Evolutionary conservation across 1,140 invertebrate species (phyloP).

Genomic region (Pantala flavescens): DNA sequence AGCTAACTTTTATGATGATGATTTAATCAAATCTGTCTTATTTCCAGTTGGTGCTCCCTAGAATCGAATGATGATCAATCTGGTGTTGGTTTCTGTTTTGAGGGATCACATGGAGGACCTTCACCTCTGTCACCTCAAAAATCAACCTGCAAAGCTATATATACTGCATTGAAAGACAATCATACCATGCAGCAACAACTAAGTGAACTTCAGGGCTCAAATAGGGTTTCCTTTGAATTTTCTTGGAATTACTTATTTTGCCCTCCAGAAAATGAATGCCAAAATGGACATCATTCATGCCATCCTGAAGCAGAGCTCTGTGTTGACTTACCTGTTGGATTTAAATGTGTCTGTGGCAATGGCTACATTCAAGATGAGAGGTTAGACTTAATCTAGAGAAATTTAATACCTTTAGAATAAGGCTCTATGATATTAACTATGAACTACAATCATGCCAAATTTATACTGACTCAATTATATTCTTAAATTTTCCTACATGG

Average conservation of each 20-base stretch:
- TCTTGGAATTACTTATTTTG: constrained; percentile 80
- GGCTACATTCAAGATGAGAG: constrained; percentile 50
- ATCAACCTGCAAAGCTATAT: not conserved
- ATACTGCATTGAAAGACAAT: not conserved
- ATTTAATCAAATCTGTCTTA: not conserved
- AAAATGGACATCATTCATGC: constrained; percentile 84
- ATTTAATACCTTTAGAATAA: too few species aligned
- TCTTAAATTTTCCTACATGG: too few species aligned
- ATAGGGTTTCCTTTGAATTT: constrained; percentile 34
- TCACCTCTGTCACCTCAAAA: constrained; percentile 14
- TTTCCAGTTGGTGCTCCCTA: constrained; percentile 50
- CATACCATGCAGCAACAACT: not conserved
- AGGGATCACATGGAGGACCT: constrained; percentile 64
- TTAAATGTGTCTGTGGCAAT: constrained; percentile 72
- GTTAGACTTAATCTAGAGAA: not conserved
- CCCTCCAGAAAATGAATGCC: constrained; percentile 88
- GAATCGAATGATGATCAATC: constrained; percentile 24
- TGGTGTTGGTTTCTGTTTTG: constrained; percentile 52
- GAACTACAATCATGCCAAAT: too few species aligned
- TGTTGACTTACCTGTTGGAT: constrained; percentile 61
- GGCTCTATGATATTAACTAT: too few species aligned
- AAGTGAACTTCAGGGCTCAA: too few species aligned
- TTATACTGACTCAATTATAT: too few species aligned
- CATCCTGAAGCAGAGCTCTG: constrained; percentile 75
- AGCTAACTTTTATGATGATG: too few species aligned